Evolutionary conservation across 53 echinoderm and acorn worm species (phyloP), one percentile per base, ranked within the genome.

Genomic region (Arbacia lixula): DNA sequence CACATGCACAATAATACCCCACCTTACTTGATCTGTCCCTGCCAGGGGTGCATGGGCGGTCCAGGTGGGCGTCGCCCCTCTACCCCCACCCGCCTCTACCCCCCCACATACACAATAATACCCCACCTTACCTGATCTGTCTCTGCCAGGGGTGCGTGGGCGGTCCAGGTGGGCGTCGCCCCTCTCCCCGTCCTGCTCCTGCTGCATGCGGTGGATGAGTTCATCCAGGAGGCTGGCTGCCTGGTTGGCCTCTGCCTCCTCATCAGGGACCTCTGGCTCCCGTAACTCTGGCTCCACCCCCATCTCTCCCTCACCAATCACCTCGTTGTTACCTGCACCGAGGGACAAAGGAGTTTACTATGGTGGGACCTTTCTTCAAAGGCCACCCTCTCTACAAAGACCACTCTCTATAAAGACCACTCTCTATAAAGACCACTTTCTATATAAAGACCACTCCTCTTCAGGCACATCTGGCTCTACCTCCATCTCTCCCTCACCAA

Each of bases 171-270:
- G 82, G 20, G 81, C 37, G 1, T 56, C 57, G 14, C 75, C 90
- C 22, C 77, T 67, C 54, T 87, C 74, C 28, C 64, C 89, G 81
- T 97, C 94, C 52, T 98, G 98, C 35, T 94, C 85, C 22, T 90
- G 87, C 66, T 94, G 98, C 98, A 98, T 98, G 42, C 85, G 90
- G 46, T 88, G 92, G 2, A 98, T 98, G 72, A 98, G 81, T 65
- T 94, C 92, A 86, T 98, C 98, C 50, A 98, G 80, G 66, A 98
- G 92, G 51, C 94, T 98, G 12, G 98, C 88, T 60, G 98, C 98
- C 55, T 98, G 89, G 58, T 92, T 83, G 22, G 92, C 90, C 65
- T 98, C 98, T 71, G 92, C 85, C 62, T 63, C 62, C 25, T 56
- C 41, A 21, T 71, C 57, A 12, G 39, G 37, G 12, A 51, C 61